These are phyloP conservation scores for Nephrotoma flavescens DNA, from an alignment of 2,888 invertebrate species.

Conservation along the genomic window DNA sequence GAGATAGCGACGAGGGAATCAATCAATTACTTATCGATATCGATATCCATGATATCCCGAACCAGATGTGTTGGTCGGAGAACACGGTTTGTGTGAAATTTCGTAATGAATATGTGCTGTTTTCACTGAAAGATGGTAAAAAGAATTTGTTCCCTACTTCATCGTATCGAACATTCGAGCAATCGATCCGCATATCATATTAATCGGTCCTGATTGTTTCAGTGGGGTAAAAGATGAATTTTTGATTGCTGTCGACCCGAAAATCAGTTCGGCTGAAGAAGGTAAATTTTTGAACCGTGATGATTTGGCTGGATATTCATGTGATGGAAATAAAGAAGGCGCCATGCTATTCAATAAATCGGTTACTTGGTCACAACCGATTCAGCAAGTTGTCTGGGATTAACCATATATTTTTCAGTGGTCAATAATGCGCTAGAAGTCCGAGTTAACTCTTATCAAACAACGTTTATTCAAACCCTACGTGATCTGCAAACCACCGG, in stretches of 20 bases:
- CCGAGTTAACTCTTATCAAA: constrained; percentile 48
- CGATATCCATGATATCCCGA: constrained; percentile 63
- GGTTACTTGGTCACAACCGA: constrained; percentile 24
- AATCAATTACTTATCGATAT: too few species aligned
- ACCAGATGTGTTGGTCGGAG: constrained; percentile 65
- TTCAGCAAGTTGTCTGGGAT: constrained; percentile 47
- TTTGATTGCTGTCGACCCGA: constrained; percentile 70
- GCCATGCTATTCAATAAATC: constrained; percentile 9
- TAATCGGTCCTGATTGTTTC: constrained; percentile 58
- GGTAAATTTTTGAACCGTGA: constrained; percentile 63
- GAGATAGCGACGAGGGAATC: too few species aligned
- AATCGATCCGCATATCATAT: constrained; percentile 69
- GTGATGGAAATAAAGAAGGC: constrained; percentile 15
- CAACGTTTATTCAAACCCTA: constrained; percentile 56
- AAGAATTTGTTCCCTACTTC: constrained; percentile 78
- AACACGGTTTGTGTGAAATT: constrained; percentile 76
- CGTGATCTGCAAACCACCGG: constrained; percentile 59
- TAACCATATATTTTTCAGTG: constrained; percentile 83
- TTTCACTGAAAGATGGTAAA: constrained; percentile 41
- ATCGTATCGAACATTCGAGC: constrained; percentile 61
- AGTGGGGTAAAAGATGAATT: constrained; percentile 77
- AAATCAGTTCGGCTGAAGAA: constrained; percentile 46
- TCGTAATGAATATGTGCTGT: constrained; percentile 64
- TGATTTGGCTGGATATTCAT: constrained; percentile 15
- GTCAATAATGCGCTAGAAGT: constrained; percentile 72